Evolutionary conservation across 2,797 vertebrate genomes (phyloP).

Genomic region (Melanotaenia boesemani): DNA sequence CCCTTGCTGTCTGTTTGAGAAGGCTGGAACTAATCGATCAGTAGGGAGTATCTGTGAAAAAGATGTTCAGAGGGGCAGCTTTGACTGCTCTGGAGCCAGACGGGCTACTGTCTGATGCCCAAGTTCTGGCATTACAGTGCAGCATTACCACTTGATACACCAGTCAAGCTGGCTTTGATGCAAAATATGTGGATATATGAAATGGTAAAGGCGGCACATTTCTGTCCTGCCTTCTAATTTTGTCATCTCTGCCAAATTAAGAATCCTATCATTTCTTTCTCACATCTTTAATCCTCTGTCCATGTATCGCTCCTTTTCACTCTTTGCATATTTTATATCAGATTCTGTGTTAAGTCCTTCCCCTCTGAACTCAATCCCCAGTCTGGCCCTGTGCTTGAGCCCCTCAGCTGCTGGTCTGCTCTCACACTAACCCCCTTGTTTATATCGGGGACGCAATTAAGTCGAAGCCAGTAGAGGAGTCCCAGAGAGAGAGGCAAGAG

Average conservation of each 20-base stretch:
- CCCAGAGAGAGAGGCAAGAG: conserved; percentile 92
- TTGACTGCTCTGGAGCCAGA: conserved; percentile 77
- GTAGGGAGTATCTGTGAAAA: conserved; percentile 81
- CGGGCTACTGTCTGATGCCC: conserved; percentile 80
- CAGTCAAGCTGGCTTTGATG: conserved; percentile 54
- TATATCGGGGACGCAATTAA: conserved; percentile 91
- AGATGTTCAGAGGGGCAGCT: conserved; percentile 77
- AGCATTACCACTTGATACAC: conserved; percentile 63
- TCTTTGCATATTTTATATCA: conserved; percentile 79
- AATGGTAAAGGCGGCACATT: conserved; percentile 33
- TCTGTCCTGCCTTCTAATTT: conserved; percentile 54
- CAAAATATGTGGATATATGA: conserved; percentile 53
- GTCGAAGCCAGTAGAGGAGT: conserved; percentile 88
- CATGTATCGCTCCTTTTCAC: conserved; percentile 68
- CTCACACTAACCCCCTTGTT: conserved; percentile 95
- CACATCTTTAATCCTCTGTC: conserved; percentile 63
- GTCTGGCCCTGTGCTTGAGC: conserved; percentile 86
- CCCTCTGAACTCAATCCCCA: conserved; percentile 85
- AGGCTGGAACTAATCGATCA: conserved; percentile 86
- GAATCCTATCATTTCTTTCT: conserved; percentile 47
- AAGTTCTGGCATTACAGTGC: conserved; percentile 62
- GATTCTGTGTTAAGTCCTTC: conserved; percentile 81
- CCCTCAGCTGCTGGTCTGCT: conserved; percentile 89
- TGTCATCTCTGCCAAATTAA: conserved; percentile 49
- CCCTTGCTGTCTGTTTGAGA: conserved; percentile 79